phyloP scores from a whole-genome alignment of 1,140 invertebrate species.

The Atta colombica region DNA sequence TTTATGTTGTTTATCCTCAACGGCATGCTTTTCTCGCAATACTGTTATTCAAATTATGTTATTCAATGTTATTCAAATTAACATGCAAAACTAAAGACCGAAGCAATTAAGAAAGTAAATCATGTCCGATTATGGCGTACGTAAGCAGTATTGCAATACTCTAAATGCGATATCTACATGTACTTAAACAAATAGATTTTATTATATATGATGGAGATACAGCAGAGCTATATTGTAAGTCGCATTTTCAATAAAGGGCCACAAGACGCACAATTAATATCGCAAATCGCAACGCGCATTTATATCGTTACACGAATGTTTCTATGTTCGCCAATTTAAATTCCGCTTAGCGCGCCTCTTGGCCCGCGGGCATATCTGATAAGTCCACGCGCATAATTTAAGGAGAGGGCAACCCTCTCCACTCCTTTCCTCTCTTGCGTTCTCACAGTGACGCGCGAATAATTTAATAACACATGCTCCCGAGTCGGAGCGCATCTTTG shows the following conservation, averaged over 20 bases:
- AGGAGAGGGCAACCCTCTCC: not conserved
- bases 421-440: not conserved
- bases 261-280: slow-evolving; percentile 29
- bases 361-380: slow-evolving; percentile 54
- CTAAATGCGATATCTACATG: not conserved
- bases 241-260: not conserved
- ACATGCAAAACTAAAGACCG: not conserved
- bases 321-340: slow-evolving; percentile 55
- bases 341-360: slow-evolving; percentile 47
- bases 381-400: slow-evolving; percentile 47
- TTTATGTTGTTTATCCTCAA: not conserved
- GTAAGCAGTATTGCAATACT: not conserved
- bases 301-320: slow-evolving; percentile 49
- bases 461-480: slow-evolving; percentile 64
- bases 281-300: slow-evolving; percentile 44
- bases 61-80: not conserved
- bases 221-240: too few species aligned
- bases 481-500: slow-evolving; percentile 19
- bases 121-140: too few species aligned
- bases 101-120: slow-evolving; percentile 19
- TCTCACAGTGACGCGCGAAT: slow-evolving; percentile 50
- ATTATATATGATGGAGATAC: not conserved
- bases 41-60: not conserved
- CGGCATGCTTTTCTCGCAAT: not conserved
- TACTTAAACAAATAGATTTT: not conserved